phyloP scores from a whole-genome alignment of 2,113 vertebrate genomes.

The Mus pahari region DNA sequence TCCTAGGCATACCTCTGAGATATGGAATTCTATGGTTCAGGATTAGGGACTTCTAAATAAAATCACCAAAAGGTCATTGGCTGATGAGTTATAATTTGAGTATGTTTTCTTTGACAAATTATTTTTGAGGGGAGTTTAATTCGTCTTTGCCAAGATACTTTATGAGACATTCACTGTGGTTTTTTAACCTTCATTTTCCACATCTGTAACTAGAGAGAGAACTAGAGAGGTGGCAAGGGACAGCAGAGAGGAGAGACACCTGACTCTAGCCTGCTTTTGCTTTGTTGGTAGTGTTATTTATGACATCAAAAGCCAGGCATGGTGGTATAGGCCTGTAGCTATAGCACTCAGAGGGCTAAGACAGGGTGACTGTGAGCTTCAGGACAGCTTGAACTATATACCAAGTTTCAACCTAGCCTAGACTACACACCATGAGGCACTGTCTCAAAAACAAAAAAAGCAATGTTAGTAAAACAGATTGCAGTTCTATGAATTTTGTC shows the following conservation, averaged over 20 bases:
- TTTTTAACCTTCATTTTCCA: background rate
- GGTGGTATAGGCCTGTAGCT: too few relatives aligned
- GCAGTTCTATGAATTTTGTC: background rate
- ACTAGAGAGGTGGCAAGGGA: background rate
- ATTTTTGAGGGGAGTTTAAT: conserved; percentile 26
- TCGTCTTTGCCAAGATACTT: background rate
- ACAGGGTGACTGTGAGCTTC: background rate
- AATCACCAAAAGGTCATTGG: background rate
- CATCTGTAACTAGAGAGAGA: background rate
- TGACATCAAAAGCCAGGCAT: background rate
- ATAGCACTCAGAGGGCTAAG: background rate
- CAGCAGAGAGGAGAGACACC: background rate
- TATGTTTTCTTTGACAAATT: conserved; percentile 31
- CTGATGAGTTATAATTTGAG: background rate
- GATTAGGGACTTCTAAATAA: background rate
- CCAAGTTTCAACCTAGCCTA: background rate
- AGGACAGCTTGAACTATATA: background rate
- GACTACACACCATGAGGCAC: background rate
- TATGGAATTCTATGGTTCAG: background rate
- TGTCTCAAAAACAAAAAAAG: background rate
- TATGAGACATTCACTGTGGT: background rate
- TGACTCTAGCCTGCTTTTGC: background rate
- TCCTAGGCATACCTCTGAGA: background rate
- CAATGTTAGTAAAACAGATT: background rate
- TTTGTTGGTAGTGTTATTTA: background rate